These are phyloP conservation scores for Lepidochrysops patricia DNA, from an alignment of 2,888 invertebrate species.

Conservation along the genomic window DNA sequence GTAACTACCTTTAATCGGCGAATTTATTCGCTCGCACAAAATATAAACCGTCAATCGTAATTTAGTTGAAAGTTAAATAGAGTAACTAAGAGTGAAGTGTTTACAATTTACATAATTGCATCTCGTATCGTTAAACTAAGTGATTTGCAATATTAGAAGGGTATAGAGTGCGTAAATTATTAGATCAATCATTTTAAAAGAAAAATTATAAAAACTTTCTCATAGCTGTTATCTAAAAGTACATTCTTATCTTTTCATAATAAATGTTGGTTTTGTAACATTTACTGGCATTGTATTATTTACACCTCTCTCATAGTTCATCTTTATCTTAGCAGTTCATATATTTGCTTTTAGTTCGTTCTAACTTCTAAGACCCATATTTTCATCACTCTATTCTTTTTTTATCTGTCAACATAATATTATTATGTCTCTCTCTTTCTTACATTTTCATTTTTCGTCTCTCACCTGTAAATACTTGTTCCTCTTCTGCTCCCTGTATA, in stretches of 20 bases:
- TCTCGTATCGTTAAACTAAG: background rate
- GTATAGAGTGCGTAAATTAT: background rate
- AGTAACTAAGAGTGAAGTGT: background rate
- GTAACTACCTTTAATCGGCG: no score
- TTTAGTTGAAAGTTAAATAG: background rate
- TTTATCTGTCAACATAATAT: background rate
- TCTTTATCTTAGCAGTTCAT: no score
- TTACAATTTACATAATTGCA: background rate
- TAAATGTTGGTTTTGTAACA: no score
- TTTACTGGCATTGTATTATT: no score
- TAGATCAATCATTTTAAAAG: background rate
- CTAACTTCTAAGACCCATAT: no score
- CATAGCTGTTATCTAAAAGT: background rate
- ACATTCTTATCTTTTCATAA: no score
- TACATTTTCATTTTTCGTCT: background rate
- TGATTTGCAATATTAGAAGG: background rate
- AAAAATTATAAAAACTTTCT: background rate
- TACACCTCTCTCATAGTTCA: no score
- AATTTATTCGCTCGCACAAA: background rate
- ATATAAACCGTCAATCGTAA: background rate
- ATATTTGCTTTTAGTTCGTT: no score
- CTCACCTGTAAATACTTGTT: conserved; percentile 89
- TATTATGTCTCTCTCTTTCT: no score
- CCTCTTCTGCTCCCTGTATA: conserved; percentile 91
- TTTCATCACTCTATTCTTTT: background rate